Base-by-base conservation (phyloP, 2,797 vertebrate species). In the Argentina silus region DNA sequence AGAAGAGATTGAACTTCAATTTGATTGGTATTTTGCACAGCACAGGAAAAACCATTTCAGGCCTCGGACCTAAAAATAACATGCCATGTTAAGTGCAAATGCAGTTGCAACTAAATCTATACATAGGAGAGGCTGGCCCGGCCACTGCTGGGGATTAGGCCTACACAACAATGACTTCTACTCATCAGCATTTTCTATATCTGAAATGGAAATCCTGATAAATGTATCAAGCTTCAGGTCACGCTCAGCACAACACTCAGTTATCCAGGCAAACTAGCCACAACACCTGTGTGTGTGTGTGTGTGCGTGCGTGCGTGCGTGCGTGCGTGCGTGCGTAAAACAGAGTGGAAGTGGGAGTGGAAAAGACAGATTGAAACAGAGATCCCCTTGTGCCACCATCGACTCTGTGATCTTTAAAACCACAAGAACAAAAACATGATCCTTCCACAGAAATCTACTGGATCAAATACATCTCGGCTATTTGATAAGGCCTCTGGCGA, bases 151-250 rank as follows among this genome's bases (percentile, higher is more conserved):
- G 83, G 89, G 91, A 93, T 92, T 91, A 92, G 70, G 45, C 69
- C 62, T 44, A 14, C 67, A 78, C 82, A 70, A 89, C 79, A 86
- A 86, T 86, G 81, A 81, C 87, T 89, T 81, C 78, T 77, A 76
- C 82, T 89, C 89, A 91, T 91, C 90, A 92, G 92, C 89, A 76
- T 90, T 90, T 90, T 89, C 90, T 92, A 88, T 84, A 91, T 91
- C 90, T 89, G 86, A 90, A 90, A 91, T 89, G 86, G 82, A 92
- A 93, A 91, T 89, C 87, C 91, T 88, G 87, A 91, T 87, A 87
- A 90, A 90, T 83, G 76, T 81, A 86, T 83, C 0, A 19, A 90
- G 81, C 85, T 66, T 60, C 78, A 78, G 79, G 80, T 77, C 84
- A 88, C 81, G 80, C 79, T 89, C 86, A 85, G 88, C 86, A 77